These are phyloP conservation scores for Drosophila punjabiensis DNA, from an alignment of 1,140 invertebrate species.

Conservation along the genomic window DNA sequence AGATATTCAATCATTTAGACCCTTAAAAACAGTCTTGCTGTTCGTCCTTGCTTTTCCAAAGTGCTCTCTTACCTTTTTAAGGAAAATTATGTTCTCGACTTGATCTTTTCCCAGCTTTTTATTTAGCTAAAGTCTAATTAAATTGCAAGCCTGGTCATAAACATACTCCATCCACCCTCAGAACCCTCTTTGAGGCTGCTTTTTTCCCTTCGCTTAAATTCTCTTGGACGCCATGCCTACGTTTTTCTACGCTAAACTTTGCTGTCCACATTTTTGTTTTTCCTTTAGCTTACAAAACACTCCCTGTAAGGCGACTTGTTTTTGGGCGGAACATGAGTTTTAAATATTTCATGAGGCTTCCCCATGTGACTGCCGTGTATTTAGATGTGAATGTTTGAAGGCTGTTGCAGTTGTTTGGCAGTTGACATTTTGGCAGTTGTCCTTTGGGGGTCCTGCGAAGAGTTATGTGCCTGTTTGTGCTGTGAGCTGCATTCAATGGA, in stretches of 20 bases:
- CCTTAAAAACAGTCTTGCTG: background rate
- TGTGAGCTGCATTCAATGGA: conserved; percentile 6
- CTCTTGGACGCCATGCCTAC: background rate
- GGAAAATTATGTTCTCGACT: background rate
- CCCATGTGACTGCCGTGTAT: background rate
- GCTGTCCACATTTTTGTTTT: conserved; percentile 11
- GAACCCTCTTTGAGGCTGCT: background rate
- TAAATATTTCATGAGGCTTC: conserved; percentile 12
- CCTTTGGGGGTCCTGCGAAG: conserved; percentile 8
- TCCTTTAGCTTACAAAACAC: background rate
- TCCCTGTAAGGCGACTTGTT: conserved; percentile 8
- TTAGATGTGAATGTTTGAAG: conserved; percentile 11
- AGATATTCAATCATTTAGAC: background rate
- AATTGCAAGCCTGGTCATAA: conserved; percentile 7
- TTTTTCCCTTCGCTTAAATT: background rate
- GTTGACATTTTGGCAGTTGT: conserved; percentile 20
- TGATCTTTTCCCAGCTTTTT: conserved; percentile 9
- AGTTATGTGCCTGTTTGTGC: conserved; percentile 9
- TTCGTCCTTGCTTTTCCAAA: background rate
- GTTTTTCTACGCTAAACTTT: background rate
- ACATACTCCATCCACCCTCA: background rate
- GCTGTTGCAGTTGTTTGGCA: conserved; percentile 18
- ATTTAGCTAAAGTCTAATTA: conserved; percentile 4
- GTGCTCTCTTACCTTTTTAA: background rate
- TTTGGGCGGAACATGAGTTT: conserved; percentile 6